Evolutionary conservation across 2,113 vertebrate species (phyloP).

Genomic region (Dinomys branickii): DNA sequence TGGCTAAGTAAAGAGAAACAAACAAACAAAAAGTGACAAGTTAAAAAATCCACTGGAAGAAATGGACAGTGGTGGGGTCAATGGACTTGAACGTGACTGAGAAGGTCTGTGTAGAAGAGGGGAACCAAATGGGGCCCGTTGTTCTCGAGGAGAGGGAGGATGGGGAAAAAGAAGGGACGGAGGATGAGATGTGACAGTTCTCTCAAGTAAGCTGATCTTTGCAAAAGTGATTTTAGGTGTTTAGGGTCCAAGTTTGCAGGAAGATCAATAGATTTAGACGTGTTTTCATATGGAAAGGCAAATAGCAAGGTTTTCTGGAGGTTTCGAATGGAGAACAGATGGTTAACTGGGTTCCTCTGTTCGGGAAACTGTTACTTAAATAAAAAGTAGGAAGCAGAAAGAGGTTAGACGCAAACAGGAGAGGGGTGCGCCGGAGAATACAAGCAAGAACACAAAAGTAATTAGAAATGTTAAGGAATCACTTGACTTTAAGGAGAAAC

Average conservation of each 20-base stretch:
- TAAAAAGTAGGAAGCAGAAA: conserved; percentile 11
- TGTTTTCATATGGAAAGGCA: not conserved
- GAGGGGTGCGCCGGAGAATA: not conserved
- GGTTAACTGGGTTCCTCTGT: not conserved
- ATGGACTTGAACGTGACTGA: not conserved
- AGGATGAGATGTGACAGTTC: not conserved
- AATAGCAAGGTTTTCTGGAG: not conserved
- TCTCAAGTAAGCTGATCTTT: not conserved
- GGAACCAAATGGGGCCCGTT: not conserved
- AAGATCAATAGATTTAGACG: conserved; percentile 22
- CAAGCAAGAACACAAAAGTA: conserved; percentile 11
- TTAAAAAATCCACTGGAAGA: conserved; percentile 4
- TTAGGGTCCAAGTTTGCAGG: not conserved
- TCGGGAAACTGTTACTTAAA: conserved; percentile 35
- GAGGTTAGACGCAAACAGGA: not conserved
- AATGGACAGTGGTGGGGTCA: not conserved
- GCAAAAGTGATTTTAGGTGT: not conserved
- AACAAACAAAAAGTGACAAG: not conserved
- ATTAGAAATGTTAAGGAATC: not conserved
- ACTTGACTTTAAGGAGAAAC: not conserved
- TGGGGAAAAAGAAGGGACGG: not conserved
- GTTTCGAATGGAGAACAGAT: conserved; percentile 1
- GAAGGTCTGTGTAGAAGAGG: not conserved
- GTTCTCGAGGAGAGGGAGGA: not conserved
- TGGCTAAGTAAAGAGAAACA: not conserved